Evolutionary conservation across 2,113 vertebrate genomes (phyloP), one percentile per base, ranked within the genome.

Genomic region (Melanocharis versteri): DNA sequence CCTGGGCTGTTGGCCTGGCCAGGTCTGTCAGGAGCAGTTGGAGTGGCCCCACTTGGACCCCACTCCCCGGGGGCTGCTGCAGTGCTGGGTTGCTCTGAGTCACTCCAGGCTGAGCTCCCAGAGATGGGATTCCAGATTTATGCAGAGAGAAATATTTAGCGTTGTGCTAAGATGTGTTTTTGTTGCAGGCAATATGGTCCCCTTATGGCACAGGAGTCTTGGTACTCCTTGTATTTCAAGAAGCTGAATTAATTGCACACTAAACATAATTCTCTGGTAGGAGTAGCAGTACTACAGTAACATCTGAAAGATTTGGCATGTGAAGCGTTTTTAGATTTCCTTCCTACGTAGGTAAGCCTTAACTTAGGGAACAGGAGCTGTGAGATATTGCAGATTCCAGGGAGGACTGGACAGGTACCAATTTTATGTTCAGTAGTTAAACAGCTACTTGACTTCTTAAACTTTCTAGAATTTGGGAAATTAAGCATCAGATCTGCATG

Each of bases 81-180:
- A 13, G 37, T 1, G 37, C 37, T 24, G 10, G 45, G 39, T 10
- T 50, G 69, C 90, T 71, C 40, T 1, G 40, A 81, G 78, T 7
- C 44, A 6, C 21, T 35, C 4, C 66, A 23, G 91, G 42, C 95
- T 77, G 53, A 77, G 92, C 88, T 83, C 56, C 93, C 39, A 1
- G 92, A 47, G 83, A 48, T 73, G 92, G 71, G 39, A 89, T 73
- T 82, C 93, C 94, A 95, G 86, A 95, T 93, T 96, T 94, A 93
- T 93, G 94, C 93, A 89, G 83, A 93, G 93, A 96, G 96, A 95
- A 95, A 94, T 95, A 95, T 95, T 95, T 94, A 94, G 90, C 93
- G 5, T 95, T 77, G 92, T 89, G 93, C 94, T 94, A 44, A 92
- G 93, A 88, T 47, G 13, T 93, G 93, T 96, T 97, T 93, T 92